Conservation (phyloP, 2,797 vertebrate species). For the Pygocentrus nattereri region DNA sequence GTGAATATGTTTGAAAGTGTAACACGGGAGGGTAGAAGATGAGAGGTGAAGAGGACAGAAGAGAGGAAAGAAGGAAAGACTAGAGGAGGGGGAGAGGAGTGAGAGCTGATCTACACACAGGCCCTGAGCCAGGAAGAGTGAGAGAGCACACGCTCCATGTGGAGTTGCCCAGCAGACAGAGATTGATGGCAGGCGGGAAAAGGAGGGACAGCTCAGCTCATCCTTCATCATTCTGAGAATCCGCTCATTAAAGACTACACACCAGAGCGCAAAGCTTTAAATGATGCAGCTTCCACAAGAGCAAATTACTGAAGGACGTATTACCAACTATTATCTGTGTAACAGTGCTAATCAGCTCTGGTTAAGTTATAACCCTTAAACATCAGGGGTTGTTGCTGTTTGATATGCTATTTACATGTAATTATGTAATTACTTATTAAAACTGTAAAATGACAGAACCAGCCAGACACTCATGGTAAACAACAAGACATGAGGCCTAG, state of each 20-base stretch:
- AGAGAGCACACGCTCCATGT: slow-evolving; percentile 22
- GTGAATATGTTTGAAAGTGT: slow-evolving; percentile 50
- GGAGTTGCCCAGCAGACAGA: slow-evolving; percentile 26
- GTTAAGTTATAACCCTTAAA: neutral
- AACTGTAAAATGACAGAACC: neutral
- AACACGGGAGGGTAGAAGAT: slow-evolving; percentile 13
- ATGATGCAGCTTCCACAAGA: slow-evolving; percentile 11
- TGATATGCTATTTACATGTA: neutral
- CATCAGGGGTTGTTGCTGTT: neutral
- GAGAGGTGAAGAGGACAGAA: slow-evolving; percentile 41
- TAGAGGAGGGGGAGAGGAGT: slow-evolving; percentile 1
- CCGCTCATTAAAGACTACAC: slow-evolving; percentile 35
- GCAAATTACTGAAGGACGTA: slow-evolving; percentile 14
- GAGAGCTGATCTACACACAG: slow-evolving; percentile 20
- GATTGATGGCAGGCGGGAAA: slow-evolving; percentile 36
- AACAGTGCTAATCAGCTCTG: neutral
- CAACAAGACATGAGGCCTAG: too few relatives aligned
- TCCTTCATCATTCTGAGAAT: slow-evolving; percentile 52
- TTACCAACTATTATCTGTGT: neutral
- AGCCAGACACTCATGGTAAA: too few relatives aligned
- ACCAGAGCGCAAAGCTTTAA: slow-evolving; percentile 18
- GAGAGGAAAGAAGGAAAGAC: neutral
- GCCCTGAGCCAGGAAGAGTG: slow-evolving; percentile 31
- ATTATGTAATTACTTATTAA: neutral
- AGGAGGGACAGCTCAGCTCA: slow-evolving; percentile 39